Evolutionary conservation across 53 echinoderm and acorn worm species (phyloP), one percentile per base, ranked within the genome.

Genomic region (Actinopyga echinites): DNA sequence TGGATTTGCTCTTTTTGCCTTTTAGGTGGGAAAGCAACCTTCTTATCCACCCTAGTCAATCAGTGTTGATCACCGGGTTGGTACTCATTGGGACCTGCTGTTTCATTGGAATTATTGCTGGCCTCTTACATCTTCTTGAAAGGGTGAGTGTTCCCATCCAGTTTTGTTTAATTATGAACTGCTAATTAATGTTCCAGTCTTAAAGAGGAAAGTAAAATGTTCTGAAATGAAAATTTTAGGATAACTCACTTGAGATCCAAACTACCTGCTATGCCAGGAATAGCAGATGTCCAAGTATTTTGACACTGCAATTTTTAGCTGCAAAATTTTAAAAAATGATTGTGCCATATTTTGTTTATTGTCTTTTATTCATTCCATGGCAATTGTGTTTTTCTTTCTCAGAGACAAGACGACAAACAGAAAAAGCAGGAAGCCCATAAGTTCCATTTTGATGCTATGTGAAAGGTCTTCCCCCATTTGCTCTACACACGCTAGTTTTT

Each of bases 381-480:
- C 49, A 49, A 49, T 8, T 30, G 8, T 66, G 22, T 57, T 32
- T 30, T 82, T 58, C 64, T 0, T 29, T 36, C 31, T 7, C 40
- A 40, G 59, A 81, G 93, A 84, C 89, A 96, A 80, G 96, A 96
- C 82, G 93, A 96, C 43, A 87, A 77, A 63, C 91, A 93, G 60
- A 96, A 96, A 80, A 79, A 93, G 75, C 96, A 96, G 54, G 96
- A 93, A 82, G 90, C 96, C 2, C 96, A 96, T 79, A 73, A 90
- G 33, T 96, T 96, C 71, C 96, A 96, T 59, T 96, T 96, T 65
- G 96, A 96, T 31, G 96, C 96, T 75, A 96, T 96, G 96, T 96
- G 89, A 93, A 56, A 29, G 54, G n/a, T 54, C 55, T 30, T 24
- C 54, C 42, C 6, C 20, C 42, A 29, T 33, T 5, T 40, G 11